Evolutionary conservation across 1,140 invertebrate species (phyloP), one percentile per base, ranked within the genome.

Genomic region (Phortica variegata): DNA sequence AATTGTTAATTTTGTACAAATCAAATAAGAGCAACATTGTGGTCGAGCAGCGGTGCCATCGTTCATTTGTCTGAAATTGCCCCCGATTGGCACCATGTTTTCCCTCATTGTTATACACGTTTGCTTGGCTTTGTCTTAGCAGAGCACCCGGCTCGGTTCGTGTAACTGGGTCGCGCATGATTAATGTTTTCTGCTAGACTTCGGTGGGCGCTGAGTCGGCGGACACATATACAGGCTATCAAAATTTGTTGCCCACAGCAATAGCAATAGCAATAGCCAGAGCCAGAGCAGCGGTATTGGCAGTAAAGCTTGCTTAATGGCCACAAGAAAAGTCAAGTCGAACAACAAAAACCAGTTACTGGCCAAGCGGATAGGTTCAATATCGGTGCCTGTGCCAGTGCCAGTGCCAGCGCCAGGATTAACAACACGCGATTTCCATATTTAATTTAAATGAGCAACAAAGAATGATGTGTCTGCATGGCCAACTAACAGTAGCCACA

Each of bases 371-470:
- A n/a, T n/a, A n/a, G n/a, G n/a, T n/a, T n/a, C n/a, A n/a, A n/a
- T n/a, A n/a, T n/a, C n/a, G n/a, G n/a, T n/a, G n/a, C n/a, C n/a
- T n/a, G n/a, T n/a, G n/a, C n/a, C n/a, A n/a, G n/a, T n/a, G n/a
- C n/a, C n/a, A 23, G 18, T 44, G 32, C 10, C 8, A 43, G 44
- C 39, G 38, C 46, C 62, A 71, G 66, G 66, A 68, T 61, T 71
- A 66, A 62, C 57, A 50, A 62, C 63, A 71, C 62, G 60, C 61
- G 62, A 68, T 72, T 72, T 71, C 52, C 62, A 71, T 71, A 72
- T 68, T 71, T 68, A 71, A 71, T 71, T 71, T 69, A 69, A 69
- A 65, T 65, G 63, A 72, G 56, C 23, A 5, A 26, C 23, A 26
- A 26, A 26, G 5, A 5, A 26, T 26, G 5, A 26, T 26, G 23